phyloP scores from a whole-genome alignment of 2,113 vertebrate species.

The Oncorhynchus gorbuscha region DNA sequence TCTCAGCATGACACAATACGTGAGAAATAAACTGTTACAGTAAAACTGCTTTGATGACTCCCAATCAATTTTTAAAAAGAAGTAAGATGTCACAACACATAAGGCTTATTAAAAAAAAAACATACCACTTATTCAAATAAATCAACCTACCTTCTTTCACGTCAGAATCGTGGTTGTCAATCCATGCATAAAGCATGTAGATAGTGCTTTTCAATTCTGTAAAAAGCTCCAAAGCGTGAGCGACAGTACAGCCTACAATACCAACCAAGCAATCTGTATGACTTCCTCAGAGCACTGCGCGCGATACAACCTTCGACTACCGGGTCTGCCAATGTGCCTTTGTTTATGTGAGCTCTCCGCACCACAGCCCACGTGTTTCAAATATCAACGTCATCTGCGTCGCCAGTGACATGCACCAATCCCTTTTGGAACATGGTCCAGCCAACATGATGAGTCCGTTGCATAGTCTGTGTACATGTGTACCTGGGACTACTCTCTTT shows the following conservation, averaged over 20 bases:
- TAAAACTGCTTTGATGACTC: neutral
- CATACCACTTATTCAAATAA: neutral
- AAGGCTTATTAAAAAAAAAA: neutral
- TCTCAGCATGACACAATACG: neutral
- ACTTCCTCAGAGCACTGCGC: constrained; percentile 61
- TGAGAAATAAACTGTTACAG: neutral
- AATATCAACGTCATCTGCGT: constrained; percentile 82
- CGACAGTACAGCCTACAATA: constrained; percentile 42
- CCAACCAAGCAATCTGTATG: constrained; percentile 42
- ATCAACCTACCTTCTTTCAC: constrained; percentile 73
- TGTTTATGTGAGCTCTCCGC: constrained; percentile 94
- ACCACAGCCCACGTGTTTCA: constrained; percentile 85
- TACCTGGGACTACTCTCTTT: neutral
- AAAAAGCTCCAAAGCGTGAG: constrained; percentile 66
- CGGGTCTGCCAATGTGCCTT: constrained; percentile 94
- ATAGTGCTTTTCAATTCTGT: constrained; percentile 59
- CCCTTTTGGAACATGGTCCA: constrained; percentile 52
- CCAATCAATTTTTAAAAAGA: neutral
- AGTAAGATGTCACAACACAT: neutral
- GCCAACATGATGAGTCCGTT: constrained; percentile 15
- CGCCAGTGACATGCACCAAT: constrained; percentile 80
- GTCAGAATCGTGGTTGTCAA: constrained; percentile 73
- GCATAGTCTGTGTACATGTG: neutral
- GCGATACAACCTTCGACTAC: constrained; percentile 81
- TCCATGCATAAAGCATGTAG: constrained; percentile 75